A percentile compares a stretch with the other conserved stretches of the same genome.
Evolutionary conservation across 2,113 vertebrate genomes (phyloP).

Genomic region (Scophthalmus maximus): DNA sequence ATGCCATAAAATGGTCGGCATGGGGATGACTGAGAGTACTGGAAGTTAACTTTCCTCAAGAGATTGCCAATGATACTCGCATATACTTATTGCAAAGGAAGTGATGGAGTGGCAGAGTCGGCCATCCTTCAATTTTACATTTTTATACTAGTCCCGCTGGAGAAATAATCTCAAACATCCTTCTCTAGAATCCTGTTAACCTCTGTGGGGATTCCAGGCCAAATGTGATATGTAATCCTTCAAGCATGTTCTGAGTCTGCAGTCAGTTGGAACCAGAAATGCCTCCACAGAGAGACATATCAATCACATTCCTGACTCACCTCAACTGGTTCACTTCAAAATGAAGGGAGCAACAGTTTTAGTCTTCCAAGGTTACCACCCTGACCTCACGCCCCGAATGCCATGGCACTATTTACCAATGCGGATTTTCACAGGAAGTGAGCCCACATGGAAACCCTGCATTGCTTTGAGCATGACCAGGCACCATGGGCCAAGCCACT

Average conservation of each 20-base stretch:
- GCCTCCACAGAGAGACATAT: neutral
- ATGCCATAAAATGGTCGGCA: neutral
- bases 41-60: neutral
- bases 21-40: neutral
- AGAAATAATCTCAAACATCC: neutral
- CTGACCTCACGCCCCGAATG: neutral
- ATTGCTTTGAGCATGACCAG: constrained; percentile 17
- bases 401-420: neutral
- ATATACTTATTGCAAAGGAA: neutral
- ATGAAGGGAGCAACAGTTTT: neutral
- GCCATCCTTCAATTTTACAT: neutral
- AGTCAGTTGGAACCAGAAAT: neutral
- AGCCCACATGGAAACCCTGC: neutral
- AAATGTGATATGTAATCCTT: neutral
- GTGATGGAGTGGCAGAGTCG: neutral
- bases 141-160: neutral
- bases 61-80: neutral
- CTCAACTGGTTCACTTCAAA: neutral
- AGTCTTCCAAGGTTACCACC: too few species aligned
- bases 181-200: neutral
- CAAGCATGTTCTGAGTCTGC: neutral
- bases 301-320: neutral
- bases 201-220: neutral
- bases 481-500: neutral
- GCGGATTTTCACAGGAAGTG: neutral